Evolutionary conservation across 1,140 invertebrate genomes (phyloP), one percentile per base, ranked within the genome.

Genomic region (Intoshia linei): DNA sequence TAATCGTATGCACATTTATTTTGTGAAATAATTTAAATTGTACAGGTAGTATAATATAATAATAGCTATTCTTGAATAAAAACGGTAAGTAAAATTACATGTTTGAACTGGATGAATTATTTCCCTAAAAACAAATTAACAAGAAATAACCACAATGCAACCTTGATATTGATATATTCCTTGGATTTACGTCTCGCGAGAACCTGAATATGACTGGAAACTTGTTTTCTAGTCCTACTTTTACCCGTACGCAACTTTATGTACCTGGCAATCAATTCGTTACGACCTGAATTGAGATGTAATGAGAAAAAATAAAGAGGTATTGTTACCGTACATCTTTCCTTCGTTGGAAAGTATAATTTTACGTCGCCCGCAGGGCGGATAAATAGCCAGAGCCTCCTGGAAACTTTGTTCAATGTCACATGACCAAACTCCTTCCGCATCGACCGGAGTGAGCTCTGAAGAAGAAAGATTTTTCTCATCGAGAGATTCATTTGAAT

Each of bases 381-480:
- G 90, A 66, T 95, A 93, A 55, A 98, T 93, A 48, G 83, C 83
- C 46, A 98, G 66, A 30, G 90, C 90, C 66, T 98, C 87, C 59
- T 95, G 84, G 62, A 98, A 98, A 61, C 79, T 84, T 63, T 95
- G 87, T 61, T 98, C 90, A 60, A 98, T 98, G 62, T 95, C 87
- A 35, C 83, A 77, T 59, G 77, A 84, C 90, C 90, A 98, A 15
- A 98, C 87, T 43, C 90, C 87, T 61, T 98, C 90, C 34, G 84
- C 87, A 62, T 95, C 87, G 43, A 48, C 51, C 4, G 43, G 42
- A n/a, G 51, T 32, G 22, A 53, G 51, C 40, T 55, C 51, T 7
- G 10, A 5, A 23, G 24, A 27, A 27, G 24, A 27, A 27, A 27
- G 24, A 27, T 27, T n/a, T n/a, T n/a, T n/a, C n/a, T n/a, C n/a